Evolutionary conservation across 2,888 invertebrate genomes (phyloP).

Genomic region (Lathronympha strigana): DNA sequence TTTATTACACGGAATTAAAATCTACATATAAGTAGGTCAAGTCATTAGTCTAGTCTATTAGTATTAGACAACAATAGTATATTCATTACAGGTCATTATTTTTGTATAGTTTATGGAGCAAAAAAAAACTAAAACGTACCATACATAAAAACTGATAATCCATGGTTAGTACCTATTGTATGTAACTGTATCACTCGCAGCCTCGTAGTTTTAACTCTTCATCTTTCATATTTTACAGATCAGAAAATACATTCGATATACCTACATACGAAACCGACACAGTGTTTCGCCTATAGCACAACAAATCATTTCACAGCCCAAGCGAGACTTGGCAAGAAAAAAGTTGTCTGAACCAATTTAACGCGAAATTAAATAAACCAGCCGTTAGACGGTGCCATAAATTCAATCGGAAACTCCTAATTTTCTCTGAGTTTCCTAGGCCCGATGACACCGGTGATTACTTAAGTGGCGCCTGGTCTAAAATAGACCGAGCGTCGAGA

Average conservation of each 20-base stretch:
- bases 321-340: slow-evolving; percentile 31
- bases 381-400: slow-evolving; percentile 32
- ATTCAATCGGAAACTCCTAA: slow-evolving; percentile 35
- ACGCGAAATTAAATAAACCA: slow-evolving; percentile 32
- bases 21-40: no score
- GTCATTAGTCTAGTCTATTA: no score
- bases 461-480: slow-evolving; percentile 41
- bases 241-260: neutral
- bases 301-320: slow-evolving; percentile 25
- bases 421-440: slow-evolving; percentile 37
- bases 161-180: no score
- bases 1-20: no score
- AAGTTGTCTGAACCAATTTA: slow-evolving; percentile 33
- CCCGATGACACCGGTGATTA: slow-evolving; percentile 42
- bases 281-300: neutral
- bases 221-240: neutral
- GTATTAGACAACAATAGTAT: no score
- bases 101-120: no score
- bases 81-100: no score
- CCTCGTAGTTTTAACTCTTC: no score
- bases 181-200: no score
- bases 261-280: neutral
- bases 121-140: no score
- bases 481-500: slow-evolving; percentile 24
- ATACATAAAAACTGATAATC: no score